Evolutionary conservation across 64 coral and sea anemone species (phyloP).

Genomic region (Anthopleura sola): DNA sequence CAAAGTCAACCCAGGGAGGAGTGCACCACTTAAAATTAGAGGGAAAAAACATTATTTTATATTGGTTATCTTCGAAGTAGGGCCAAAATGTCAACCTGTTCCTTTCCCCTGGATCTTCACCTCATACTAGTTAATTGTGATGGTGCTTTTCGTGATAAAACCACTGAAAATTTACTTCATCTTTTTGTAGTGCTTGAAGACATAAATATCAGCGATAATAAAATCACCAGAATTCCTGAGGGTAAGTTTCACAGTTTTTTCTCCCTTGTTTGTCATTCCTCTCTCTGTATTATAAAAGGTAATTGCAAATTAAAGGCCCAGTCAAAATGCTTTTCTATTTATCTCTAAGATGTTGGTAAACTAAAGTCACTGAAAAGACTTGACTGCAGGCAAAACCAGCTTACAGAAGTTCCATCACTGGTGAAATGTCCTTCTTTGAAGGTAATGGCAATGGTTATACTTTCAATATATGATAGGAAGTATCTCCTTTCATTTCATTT

Average conservation of each 20-base stretch:
- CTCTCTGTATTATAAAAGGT: too few relatives aligned
- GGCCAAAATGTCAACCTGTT: too few relatives aligned
- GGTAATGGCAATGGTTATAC: conserved; percentile 32
- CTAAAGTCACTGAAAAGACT: conserved; percentile 48
- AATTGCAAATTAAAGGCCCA: too few relatives aligned
- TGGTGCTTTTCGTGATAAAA: background rate
- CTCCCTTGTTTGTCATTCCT: background rate
- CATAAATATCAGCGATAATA: conserved; percentile 68
- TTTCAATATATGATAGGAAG: too few relatives aligned
- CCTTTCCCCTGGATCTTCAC: too few relatives aligned
- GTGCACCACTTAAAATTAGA: too few relatives aligned
- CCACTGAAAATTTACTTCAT: background rate
- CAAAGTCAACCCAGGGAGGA: too few relatives aligned
- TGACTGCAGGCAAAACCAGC: conserved; percentile 83
- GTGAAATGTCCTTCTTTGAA: conserved; percentile 63
- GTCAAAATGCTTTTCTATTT: too few relatives aligned
- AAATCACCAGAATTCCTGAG: conserved; percentile 49
- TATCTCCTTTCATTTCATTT: background rate
- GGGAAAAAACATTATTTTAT: too few relatives aligned
- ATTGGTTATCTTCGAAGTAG: too few relatives aligned
- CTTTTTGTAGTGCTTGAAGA: conserved; percentile 50
- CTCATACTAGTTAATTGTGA: background rate
- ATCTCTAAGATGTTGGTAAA: conserved; percentile 31
- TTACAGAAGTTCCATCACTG: conserved; percentile 70
- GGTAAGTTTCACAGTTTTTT: conserved; percentile 24